Conservation (phyloP, 2,888 invertebrate genomes). For the Tricholauxania praeusta region DNA sequence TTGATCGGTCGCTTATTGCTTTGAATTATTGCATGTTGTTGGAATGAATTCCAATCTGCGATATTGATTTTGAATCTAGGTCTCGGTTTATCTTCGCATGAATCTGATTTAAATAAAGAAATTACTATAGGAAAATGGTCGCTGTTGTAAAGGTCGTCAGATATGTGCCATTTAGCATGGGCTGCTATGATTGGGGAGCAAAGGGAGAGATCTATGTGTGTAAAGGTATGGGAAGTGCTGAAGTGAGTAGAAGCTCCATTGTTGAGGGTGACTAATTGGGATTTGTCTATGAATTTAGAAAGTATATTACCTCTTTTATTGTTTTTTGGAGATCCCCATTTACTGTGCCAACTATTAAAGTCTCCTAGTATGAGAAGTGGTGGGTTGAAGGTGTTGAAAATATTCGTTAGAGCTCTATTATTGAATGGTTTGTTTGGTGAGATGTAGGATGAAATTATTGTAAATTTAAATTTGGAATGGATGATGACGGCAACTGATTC, state of each 20-base stretch:
- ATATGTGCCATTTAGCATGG: neutral
- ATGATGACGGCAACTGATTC: neutral
- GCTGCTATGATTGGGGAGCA: neutral
- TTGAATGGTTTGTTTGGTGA: neutral
- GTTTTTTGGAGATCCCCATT: constrained; percentile 10
- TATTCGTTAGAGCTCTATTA: neutral
- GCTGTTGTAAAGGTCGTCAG: neutral
- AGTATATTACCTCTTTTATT: no score
- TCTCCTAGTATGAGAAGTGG: neutral
- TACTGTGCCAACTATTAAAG: constrained; percentile 19
- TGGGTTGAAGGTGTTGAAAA: neutral
- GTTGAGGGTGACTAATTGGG: neutral
- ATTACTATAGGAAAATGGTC: neutral
- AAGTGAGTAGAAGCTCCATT: neutral
- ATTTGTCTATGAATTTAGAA: neutral
- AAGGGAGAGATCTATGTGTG: neutral
- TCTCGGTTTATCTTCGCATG: neutral
- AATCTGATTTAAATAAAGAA: no score
- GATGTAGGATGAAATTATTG: neutral
- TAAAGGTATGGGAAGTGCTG: neutral
- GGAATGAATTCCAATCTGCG: neutral
- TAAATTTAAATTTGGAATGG: constrained; percentile 10
- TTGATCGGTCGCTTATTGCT: no score
- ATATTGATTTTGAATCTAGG: neutral
- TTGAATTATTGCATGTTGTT: neutral